A percentile compares a stretch with the other conserved stretches of the same genome.
These are phyloP conservation scores for Semotilus atromaculatus DNA, from an alignment of 2,797 vertebrate species.

Conservation along the genomic window DNA sequence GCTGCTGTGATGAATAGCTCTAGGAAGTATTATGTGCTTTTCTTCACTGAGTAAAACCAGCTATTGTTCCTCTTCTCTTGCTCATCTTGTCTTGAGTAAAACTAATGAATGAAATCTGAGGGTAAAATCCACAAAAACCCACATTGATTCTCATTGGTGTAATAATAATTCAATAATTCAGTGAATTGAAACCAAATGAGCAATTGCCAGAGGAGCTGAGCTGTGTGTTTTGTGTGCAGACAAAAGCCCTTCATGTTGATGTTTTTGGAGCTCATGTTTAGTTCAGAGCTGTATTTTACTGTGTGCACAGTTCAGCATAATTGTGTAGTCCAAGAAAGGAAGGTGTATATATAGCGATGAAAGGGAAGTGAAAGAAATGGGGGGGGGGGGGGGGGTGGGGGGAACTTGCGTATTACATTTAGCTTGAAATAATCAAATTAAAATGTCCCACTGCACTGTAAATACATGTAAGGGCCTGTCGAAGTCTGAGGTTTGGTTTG, in stretches of 20 bases:
- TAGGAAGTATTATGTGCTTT: neutral
- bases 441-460: neutral
- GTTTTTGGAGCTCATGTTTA: constrained; percentile 54
- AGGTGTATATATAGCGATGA: constrained; percentile 22
- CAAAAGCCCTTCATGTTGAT: neutral
- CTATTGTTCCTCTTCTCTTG: neutral
- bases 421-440: constrained; percentile 41
- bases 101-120: neutral
- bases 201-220: neutral
- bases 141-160: neutral
- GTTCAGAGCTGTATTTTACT: constrained; percentile 59
- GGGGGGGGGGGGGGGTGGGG: too few species aligned
- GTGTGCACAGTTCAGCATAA: constrained; percentile 56
- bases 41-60: neutral
- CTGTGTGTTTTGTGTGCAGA: constrained; percentile 5
- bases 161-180: neutral
- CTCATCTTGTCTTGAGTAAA: neutral
- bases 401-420: constrained; percentile 25
- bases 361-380: constrained; percentile 37
- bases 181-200: constrained; percentile 3
- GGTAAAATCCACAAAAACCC: neutral
- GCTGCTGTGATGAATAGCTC: neutral
- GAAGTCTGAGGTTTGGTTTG: neutral
- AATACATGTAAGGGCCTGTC: neutral
- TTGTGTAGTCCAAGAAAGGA: constrained; percentile 52